Evolutionary conservation across 2,113 vertebrate genomes (phyloP).

Genomic region (Bagarius yarrelli): DNA sequence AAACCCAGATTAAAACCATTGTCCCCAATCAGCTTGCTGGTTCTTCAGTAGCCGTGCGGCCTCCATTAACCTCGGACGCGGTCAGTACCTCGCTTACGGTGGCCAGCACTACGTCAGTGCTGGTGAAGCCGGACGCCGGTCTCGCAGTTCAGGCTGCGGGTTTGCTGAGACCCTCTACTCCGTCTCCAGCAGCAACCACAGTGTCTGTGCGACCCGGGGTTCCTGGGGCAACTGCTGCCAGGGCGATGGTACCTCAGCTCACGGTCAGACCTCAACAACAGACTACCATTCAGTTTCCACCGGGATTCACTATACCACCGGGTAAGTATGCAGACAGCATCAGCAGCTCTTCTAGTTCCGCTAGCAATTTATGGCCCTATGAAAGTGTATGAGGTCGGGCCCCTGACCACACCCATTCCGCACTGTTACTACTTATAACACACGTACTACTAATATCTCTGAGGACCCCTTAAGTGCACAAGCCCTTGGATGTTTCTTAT

Average conservation of each 20-base stretch:
- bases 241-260: constrained; percentile 80
- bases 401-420: no score
- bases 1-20: constrained; percentile 67
- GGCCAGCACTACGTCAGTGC: constrained; percentile 48
- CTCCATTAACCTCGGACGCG: constrained; percentile 51
- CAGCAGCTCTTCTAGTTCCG: no score
- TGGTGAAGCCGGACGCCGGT: constrained; percentile 59
- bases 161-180: constrained; percentile 61
- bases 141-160: constrained; percentile 59
- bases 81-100: constrained; percentile 41
- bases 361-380: no score
- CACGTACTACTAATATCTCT: no score
- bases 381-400: no score
- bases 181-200: constrained; percentile 54
- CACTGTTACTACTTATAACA: no score
- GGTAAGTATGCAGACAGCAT: constrained; percentile 65
- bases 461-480: no score
- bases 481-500: no score
- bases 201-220: constrained; percentile 67
- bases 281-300: constrained; percentile 83
- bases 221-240: constrained; percentile 61
- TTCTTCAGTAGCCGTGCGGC: constrained; percentile 51
- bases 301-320: constrained; percentile 84
- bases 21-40: constrained; percentile 65
- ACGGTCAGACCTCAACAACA: constrained; percentile 83